Evolutionary conservation across 2,113 vertebrate species (phyloP).

Genomic region (Tragelaphus buxtoni): DNA sequence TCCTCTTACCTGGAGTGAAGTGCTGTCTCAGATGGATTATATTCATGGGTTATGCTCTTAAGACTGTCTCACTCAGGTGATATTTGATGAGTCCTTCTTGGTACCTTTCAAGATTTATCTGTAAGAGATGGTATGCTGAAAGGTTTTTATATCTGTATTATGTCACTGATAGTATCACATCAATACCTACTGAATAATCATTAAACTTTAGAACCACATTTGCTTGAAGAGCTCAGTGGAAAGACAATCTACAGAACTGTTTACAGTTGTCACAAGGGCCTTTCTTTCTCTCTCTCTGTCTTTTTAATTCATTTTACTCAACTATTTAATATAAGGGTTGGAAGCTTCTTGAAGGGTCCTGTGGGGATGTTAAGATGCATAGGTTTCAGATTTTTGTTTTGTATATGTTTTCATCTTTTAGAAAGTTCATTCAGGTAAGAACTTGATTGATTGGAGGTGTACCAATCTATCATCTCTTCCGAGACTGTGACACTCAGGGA

Average conservation of each 20-base stretch:
- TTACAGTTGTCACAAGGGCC: background rate
- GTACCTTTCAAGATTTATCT: background rate
- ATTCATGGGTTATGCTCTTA: background rate
- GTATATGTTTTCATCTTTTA: background rate
- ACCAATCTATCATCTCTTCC: background rate
- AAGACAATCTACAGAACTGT: background rate
- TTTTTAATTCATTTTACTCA: background rate
- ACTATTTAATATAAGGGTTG: background rate
- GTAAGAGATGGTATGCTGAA: background rate
- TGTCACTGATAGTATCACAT: background rate
- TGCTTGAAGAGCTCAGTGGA: background rate
- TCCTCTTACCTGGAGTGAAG: background rate
- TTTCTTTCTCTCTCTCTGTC: background rate
- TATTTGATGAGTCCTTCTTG: background rate
- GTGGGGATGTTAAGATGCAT: background rate
- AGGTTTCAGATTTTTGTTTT: background rate
- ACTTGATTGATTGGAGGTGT: background rate
- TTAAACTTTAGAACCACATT: background rate
- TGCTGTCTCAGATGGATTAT: background rate
- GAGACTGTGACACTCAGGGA: background rate
- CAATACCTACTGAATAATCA: background rate
- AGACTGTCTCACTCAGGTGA: background rate
- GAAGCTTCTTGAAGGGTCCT: background rate
- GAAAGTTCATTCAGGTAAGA: background rate
- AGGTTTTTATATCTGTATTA: background rate